phyloP scores from a whole-genome alignment of 2,797 vertebrate genomes.

The Esox masquinongy region DNA sequence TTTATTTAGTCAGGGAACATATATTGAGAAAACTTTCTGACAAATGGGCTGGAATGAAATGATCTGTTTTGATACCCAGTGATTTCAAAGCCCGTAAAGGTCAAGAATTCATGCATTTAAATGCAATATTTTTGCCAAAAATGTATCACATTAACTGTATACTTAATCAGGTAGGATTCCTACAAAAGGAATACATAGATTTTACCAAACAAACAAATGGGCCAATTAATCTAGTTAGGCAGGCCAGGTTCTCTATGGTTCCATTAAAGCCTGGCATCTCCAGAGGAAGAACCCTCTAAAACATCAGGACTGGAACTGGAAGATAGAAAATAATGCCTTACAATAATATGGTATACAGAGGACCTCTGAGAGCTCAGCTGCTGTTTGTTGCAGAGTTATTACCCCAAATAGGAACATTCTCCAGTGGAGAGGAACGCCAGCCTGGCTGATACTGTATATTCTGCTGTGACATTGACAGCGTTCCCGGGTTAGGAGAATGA shows the following conservation, averaged over 20 bases:
- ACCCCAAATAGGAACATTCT: conserved; percentile 5
- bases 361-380: neutral
- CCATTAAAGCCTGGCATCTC: conserved; percentile 41
- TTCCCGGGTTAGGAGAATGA: neutral
- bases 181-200: conserved; percentile 56
- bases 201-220: conserved; percentile 56
- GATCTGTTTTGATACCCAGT: too few relatives aligned
- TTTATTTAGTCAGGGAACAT: too few relatives aligned
- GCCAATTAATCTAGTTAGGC: conserved; percentile 55
- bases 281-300: conserved; percentile 24
- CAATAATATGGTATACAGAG: neutral
- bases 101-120: too few relatives aligned
- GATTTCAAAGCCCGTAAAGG: too few relatives aligned
- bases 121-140: too few relatives aligned
- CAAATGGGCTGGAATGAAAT: too few relatives aligned
- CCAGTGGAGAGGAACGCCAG: neutral
- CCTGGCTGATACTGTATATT: neutral
- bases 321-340: neutral
- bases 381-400: conserved; percentile 6
- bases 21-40: too few relatives aligned
- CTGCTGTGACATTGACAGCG: neutral
- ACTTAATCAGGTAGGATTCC: conserved; percentile 49
- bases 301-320: neutral
- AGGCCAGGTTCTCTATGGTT: conserved; percentile 14
- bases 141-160: conserved; percentile 1